Evolutionary conservation across 1,140 invertebrate species (phyloP).

Genomic region (Aporrectodea caliginosa): DNA sequence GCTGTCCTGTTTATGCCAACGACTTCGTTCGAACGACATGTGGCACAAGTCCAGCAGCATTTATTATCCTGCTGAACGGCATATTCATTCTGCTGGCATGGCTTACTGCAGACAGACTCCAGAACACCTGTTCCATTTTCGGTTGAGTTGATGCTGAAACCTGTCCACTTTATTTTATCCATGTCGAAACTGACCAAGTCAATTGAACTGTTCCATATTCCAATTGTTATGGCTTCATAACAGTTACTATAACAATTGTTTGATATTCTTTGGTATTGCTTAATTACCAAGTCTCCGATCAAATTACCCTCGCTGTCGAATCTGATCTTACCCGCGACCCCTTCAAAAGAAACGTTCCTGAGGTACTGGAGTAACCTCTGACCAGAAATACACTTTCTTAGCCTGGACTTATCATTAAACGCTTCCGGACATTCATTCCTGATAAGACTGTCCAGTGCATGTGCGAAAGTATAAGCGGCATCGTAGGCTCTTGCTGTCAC

Average conservation of each 20-base stretch:
- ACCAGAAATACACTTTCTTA: no score
- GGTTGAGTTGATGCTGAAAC: neutral
- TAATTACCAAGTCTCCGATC: conserved; percentile 1
- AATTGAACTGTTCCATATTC: neutral
- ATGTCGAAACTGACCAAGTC: neutral
- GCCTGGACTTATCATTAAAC: no score
- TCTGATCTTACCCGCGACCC: neutral
- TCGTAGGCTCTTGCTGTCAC: neutral
- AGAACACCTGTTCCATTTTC: neutral
- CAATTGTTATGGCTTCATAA: neutral
- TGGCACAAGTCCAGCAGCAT: neutral
- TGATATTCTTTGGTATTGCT: conserved; percentile 4
- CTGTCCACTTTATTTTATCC: neutral
- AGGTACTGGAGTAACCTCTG: no score
- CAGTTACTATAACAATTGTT: neutral
- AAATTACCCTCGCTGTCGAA: conserved; percentile 15
- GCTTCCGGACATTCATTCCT: neutral
- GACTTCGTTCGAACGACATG: neutral
- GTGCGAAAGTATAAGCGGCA: neutral
- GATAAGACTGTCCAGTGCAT: neutral
- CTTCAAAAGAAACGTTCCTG: conserved; percentile 18
- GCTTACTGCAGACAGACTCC: neutral
- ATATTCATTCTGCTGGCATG: neutral
- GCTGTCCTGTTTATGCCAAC: neutral
- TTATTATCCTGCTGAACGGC: neutral